These are phyloP conservation scores for Philhelius pedissequus DNA, from an alignment of 2,888 invertebrate species.

Conservation along the genomic window DNA sequence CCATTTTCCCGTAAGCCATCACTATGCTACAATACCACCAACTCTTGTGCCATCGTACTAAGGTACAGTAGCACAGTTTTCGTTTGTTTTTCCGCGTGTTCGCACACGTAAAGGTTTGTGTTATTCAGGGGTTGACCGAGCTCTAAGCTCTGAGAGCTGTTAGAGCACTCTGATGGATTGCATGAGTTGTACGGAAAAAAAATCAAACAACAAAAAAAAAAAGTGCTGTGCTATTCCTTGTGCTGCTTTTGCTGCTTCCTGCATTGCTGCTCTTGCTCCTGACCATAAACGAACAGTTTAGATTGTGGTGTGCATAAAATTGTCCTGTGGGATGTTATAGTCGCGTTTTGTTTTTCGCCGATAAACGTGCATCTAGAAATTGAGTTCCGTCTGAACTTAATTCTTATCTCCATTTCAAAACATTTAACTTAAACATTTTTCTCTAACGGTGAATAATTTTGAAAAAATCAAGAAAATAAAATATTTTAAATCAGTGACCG, in stretches of 20 bases:
- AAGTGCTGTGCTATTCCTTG: constrained; percentile 39
- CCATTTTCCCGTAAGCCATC: constrained; percentile 36
- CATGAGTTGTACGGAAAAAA: constrained; percentile 41
- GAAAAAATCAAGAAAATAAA: too few relatives aligned
- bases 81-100: constrained; percentile 80
- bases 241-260: constrained; percentile 44
- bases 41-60: constrained; percentile 64
- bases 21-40: constrained; percentile 38
- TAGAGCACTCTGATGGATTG: constrained; percentile 55
- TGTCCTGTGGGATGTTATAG: constrained; percentile 61
- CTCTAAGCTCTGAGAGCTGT: constrained; percentile 55
- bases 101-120: constrained; percentile 75
- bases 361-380: constrained; percentile 38
- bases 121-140: constrained; percentile 57
- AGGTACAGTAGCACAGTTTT: constrained; percentile 77
- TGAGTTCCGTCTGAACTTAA: constrained; percentile 15
- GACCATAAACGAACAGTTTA: constrained; percentile 46
- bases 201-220: neutral
- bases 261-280: constrained; percentile 59
- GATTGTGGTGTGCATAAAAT: constrained; percentile 53
- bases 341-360: constrained; percentile 58
- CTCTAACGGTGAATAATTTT: constrained; percentile 28
- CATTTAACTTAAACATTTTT: neutral
- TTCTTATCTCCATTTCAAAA: neutral
- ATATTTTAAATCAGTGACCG: constrained; percentile 21